Conservation (phyloP, 30 jellyfish, hydroid and myxozoan genomes). For the Haliclystus octoradiatus region DNA sequence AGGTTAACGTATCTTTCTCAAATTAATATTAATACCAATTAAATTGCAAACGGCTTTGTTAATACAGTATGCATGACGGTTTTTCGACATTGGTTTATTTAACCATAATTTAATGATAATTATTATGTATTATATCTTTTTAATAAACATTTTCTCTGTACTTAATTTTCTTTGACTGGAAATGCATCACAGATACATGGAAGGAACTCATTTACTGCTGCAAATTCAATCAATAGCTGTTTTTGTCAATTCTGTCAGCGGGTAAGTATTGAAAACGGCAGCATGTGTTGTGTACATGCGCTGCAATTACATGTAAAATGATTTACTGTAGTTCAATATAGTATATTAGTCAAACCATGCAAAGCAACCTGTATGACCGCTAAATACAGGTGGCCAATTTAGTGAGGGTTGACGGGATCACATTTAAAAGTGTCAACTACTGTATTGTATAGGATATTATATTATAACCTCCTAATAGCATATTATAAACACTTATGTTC, state of each 20-base stretch:
- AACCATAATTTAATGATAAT: not conserved
- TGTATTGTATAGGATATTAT: too few relatives aligned
- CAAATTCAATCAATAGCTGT: conserved; percentile 42
- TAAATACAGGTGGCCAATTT: too few relatives aligned
- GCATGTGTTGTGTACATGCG: too few relatives aligned
- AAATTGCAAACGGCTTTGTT: not conserved
- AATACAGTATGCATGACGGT: not conserved
- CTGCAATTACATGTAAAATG: too few relatives aligned
- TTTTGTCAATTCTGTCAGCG: conserved; percentile 62
- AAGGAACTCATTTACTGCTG: conserved; percentile 28
- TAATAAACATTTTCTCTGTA: not conserved
- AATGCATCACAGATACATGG: conserved; percentile 40
- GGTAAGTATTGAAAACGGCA: conserved; percentile 43
- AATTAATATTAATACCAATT: not conserved
- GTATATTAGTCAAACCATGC: too few relatives aligned
- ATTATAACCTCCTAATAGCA: too few relatives aligned
- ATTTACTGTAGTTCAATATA: too few relatives aligned
- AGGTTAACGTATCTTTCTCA: conserved; percentile 69
- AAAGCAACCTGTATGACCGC: too few relatives aligned
- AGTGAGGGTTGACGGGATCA: too few relatives aligned
- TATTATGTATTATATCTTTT: not conserved
- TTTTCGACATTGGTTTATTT: too few relatives aligned
- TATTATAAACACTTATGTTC: too few relatives aligned
- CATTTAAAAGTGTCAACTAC: too few relatives aligned
- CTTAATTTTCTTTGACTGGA: not conserved